Percentiles rank a stretch among this genome's conserved stretches.
phyloP scores from a whole-genome alignment of 2,888 invertebrate species.

The Parthenolecanium corni region DNA sequence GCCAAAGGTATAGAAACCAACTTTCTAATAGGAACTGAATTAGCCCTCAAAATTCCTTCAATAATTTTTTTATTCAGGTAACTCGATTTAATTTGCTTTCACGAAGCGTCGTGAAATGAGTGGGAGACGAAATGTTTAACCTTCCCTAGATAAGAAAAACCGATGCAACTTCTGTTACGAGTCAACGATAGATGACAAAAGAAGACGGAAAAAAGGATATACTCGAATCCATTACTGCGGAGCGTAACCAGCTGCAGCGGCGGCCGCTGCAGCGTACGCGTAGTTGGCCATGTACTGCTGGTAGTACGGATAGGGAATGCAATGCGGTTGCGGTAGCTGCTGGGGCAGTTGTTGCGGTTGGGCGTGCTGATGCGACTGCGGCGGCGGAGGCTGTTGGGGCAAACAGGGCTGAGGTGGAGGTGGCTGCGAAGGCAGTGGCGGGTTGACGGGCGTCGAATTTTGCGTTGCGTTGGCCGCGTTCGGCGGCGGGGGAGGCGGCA shows the following conservation, averaged over 20 bases:
- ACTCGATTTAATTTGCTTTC: too few relatives aligned
- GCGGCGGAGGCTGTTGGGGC: background rate
- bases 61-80: too few relatives aligned
- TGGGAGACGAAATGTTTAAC: background rate
- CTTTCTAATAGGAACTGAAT: too few relatives aligned
- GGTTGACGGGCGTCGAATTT: background rate
- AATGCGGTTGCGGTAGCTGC: background rate
- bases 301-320: constrained; percentile 10
- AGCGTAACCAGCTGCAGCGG: constrained; percentile 8
- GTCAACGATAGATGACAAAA: background rate
- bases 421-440: constrained; percentile 15
- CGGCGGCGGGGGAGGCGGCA: constrained; percentile 16
- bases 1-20: too few relatives aligned
- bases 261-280: background rate
- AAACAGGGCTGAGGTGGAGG: constrained; percentile 7
- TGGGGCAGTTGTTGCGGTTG: too few relatives aligned
- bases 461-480: background rate
- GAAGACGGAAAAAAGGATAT: background rate
- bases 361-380: too few relatives aligned
- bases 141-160: background rate
- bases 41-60: too few relatives aligned
- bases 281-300: background rate
- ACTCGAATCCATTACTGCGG: constrained; percentile 1
- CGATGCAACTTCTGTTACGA: background rate
- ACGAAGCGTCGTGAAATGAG: too few relatives aligned